Conservation (phyloP, 2,888 invertebrate genomes). For the Papilio demoleus region DNA sequence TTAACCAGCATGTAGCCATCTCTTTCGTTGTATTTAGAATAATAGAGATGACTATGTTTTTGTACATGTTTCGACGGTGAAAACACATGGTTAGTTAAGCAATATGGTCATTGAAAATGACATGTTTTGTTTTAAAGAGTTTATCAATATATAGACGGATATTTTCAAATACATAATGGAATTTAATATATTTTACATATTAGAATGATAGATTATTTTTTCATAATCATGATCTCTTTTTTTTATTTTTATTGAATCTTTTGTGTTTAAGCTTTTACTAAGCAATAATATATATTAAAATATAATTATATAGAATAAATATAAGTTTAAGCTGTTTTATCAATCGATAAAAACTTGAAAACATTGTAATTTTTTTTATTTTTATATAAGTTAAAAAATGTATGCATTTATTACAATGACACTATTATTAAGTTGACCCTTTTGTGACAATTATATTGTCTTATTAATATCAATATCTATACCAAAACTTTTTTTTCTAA, state of each 20-base stretch:
- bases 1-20: not conserved
- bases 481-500: too few species aligned
- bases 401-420: too few species aligned
- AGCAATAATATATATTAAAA: not conserved
- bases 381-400: too few species aligned
- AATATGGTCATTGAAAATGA: slow-evolving; percentile 54
- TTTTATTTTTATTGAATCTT: not conserved
- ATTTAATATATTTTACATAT: not conserved
- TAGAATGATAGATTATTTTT: not conserved
- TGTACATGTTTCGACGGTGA: not conserved
- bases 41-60: not conserved
- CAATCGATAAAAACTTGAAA: too few species aligned
- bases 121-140: slow-evolving; percentile 65
- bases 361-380: too few species aligned
- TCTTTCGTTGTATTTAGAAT: too few species aligned
- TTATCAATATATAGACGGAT: slow-evolving; percentile 47
- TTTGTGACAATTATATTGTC: not conserved
- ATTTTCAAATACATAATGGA: not conserved
- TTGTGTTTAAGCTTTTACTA: not conserved
- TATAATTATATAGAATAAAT: too few species aligned
- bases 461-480: too few species aligned
- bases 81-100: not conserved
- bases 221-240: not conserved
- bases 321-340: too few species aligned
- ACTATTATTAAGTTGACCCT: too few species aligned